Percentiles rank a stretch among this genome's conserved stretches.
Evolutionary conservation across 2,113 vertebrate species (phyloP).

Genomic region (Corvus cornix): DNA sequence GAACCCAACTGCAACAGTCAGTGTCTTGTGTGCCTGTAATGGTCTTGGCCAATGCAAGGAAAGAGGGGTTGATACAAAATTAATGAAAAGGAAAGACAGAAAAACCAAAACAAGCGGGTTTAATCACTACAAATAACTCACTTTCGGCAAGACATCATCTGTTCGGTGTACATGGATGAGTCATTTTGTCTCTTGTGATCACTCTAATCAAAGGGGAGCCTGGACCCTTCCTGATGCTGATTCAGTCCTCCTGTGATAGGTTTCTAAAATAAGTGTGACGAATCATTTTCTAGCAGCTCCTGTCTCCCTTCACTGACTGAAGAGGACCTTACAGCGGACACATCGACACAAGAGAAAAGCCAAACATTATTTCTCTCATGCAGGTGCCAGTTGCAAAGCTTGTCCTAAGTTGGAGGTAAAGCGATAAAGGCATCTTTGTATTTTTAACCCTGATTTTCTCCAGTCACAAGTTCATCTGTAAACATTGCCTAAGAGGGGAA

Average conservation of each 20-base stretch:
- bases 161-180: neutral
- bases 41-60: slow-evolving; percentile 6
- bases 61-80: neutral
- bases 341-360: neutral
- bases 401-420: neutral
- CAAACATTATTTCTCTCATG: neutral
- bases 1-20: slow-evolving; percentile 63
- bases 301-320: neutral
- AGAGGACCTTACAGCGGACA: neutral
- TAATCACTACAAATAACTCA: neutral
- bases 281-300: neutral
- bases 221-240: neutral
- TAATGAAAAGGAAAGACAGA: neutral
- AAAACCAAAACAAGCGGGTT: neutral
- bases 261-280: slow-evolving; percentile 4
- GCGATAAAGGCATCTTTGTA: neutral
- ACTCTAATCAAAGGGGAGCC: neutral
- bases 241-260: neutral
- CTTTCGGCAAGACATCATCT: neutral
- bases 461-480: neutral
- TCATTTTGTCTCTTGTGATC: neutral
- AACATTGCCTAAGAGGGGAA: neutral
- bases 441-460: neutral
- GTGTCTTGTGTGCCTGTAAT: slow-evolving; percentile 48
- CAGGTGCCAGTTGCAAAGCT: neutral